A percentile compares a stretch with the other conserved stretches of the same genome.
These are phyloP conservation scores for Mimas tiliae DNA, from an alignment of 2,888 invertebrate genomes.

Conservation along the genomic window DNA sequence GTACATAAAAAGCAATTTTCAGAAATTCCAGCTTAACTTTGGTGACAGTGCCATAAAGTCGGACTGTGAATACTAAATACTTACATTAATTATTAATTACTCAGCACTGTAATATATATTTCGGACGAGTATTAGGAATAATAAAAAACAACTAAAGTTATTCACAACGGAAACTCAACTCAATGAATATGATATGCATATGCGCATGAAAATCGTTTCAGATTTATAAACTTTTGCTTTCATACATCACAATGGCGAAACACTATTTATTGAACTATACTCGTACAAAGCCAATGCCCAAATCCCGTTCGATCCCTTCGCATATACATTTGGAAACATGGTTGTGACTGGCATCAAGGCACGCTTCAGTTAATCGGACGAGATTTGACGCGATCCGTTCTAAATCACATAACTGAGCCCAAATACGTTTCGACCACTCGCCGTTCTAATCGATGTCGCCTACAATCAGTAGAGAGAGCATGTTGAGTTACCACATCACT, in stretches of 20 bases:
- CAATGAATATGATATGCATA: conserved; percentile 10
- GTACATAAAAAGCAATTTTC: neutral
- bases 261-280: conserved; percentile 37
- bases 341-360: conserved; percentile 46
- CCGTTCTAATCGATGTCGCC: conserved; percentile 32
- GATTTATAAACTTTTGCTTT: conserved; percentile 31
- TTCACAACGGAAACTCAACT: conserved; percentile 1
- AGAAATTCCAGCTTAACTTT: neutral
- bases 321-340: conserved; percentile 52
- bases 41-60: neutral
- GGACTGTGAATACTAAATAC: neutral
- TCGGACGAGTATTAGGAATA: neutral
- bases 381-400: conserved; percentile 52
- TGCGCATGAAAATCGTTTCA: conserved; percentile 13
- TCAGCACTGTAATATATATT: neutral
- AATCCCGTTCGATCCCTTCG: conserved; percentile 51
- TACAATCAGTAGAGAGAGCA: conserved; percentile 24
- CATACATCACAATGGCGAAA: conserved; percentile 34
- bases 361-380: conserved; percentile 54
- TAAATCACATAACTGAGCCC: conserved; percentile 53
- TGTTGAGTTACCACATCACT: conserved; percentile 19
- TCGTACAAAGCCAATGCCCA: conserved; percentile 37
- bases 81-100: conserved; percentile 5
- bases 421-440: conserved; percentile 42
- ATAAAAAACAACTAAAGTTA: neutral